Percentiles rank a stretch among this genome's conserved stretches.
Evolutionary conservation across 1,140 invertebrate species (phyloP).

Genomic region (Batillaria attramentaria): DNA sequence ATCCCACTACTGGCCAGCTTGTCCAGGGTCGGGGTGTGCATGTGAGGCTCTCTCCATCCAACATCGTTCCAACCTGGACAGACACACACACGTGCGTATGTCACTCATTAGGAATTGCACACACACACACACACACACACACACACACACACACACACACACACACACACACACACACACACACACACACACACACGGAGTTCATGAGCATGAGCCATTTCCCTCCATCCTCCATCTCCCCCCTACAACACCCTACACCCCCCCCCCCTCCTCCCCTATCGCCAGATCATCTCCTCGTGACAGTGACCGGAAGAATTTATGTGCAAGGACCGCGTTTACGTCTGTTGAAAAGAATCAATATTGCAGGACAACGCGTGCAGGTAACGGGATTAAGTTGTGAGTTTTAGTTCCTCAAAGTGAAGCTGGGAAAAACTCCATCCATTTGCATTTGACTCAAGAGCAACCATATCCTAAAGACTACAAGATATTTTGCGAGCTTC

Average conservation of each 20-base stretch:
- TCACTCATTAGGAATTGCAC: background rate
- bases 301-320: background rate
- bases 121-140: conserved; percentile 2
- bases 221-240: background rate
- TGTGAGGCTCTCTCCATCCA: background rate
- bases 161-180: background rate
- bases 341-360: background rate
- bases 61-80: background rate
- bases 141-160: background rate
- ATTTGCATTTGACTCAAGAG: too few species aligned
- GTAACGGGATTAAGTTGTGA: too few species aligned
- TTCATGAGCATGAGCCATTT: background rate
- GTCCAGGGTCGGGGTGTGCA: background rate
- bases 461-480: too few species aligned
- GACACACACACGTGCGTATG: background rate
- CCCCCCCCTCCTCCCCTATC: background rate
- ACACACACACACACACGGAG: background rate
- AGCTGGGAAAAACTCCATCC: too few species aligned
- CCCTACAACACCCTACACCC: background rate
- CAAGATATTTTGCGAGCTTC: too few species aligned
- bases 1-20: too few species aligned
- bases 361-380: too few species aligned
- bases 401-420: too few species aligned
- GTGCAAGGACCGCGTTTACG: background rate
- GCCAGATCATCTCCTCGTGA: background rate